These are phyloP conservation scores for Trematomus loennbergii DNA, from an alignment of 2,113 vertebrate species.

Conservation along the genomic window DNA sequence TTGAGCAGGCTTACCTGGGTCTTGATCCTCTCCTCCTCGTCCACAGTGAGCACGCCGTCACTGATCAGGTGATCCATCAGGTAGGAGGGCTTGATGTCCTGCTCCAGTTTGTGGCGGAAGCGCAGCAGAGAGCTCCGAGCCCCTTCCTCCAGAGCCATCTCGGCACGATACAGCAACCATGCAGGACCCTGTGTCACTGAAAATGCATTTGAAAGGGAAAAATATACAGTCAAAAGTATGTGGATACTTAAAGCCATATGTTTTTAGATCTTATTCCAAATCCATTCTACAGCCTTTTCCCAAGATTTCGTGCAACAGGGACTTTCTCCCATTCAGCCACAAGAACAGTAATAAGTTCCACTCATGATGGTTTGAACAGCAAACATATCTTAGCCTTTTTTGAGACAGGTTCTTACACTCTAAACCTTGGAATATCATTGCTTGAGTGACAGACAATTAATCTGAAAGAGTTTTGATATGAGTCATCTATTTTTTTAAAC, in stretches of 20 bases:
- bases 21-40: slow-evolving; percentile 90
- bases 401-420: neutral
- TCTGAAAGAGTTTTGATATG: too few relatives aligned
- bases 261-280: neutral
- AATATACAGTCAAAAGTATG: neutral
- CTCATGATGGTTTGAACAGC: neutral
- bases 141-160: slow-evolving; percentile 87
- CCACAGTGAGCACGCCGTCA: slow-evolving; percentile 86
- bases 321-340: neutral
- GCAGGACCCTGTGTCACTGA: slow-evolving; percentile 22
- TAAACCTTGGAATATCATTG: neutral
- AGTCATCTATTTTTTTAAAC: too few relatives aligned
- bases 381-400: neutral
- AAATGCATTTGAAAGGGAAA: neutral
- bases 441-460: neutral
- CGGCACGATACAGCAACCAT: slow-evolving; percentile 42
- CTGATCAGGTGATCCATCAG: slow-evolving; percentile 96
- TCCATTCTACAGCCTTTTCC: neutral
- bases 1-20: slow-evolving; percentile 81
- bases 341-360: neutral
- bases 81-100: slow-evolving; percentile 91
- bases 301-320: neutral
- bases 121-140: slow-evolving; percentile 89
- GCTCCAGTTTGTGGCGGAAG: slow-evolving; percentile 86
- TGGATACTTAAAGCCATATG: neutral